Base-by-base conservation (phyloP, 2,113 vertebrate species). In the Heliornis fulica region DNA sequence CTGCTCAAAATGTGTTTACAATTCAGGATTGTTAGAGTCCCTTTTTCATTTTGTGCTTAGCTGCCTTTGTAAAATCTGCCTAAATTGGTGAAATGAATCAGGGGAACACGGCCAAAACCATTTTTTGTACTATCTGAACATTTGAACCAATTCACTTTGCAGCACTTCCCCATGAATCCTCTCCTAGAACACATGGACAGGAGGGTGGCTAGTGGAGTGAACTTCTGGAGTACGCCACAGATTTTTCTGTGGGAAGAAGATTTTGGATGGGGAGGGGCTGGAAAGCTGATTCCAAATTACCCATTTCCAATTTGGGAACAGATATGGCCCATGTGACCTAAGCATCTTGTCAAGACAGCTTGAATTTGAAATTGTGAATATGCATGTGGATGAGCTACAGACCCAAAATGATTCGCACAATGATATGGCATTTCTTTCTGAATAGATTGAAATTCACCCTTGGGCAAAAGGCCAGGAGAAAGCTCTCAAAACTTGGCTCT, bases 1-100 rank as follows among this genome's bases (percentile, higher is more conserved):
- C 94, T 97, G 93, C 89, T 97, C 95, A 90, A 96, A 96, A 96
- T 94, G 82, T 97, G 94, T 96, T 97, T 97, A 97, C 2, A 45
- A 96, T 83, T 95, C 94, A 94, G 94, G 92, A 97, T 97, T 96
- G 91, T 96, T 93, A 88, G 69, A 92, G 63, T 93, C 94, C 87
- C 90, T 60, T 89, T 95, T 96, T 82, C 64, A 75, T 71, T 81
- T 92, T 97, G 64, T 77, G 51, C 78, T 84, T 85, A 83, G n/a
- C 54, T 81, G 46, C n/a, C 36, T 96, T 90, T 69, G 89, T 92
- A 72, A 97, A 97, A 97, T 94, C 69, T 84, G 51, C 81, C 71
- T 92, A 75, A 92, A 93, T 86, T 93, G 81, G 61, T 70, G 90
- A 96, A 97, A 93, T 72, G 88, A 83, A 94, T 91, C 74, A 71